Evolutionary conservation across 2,888 invertebrate species (phyloP).

Genomic region (Xylota sylvarum): DNA sequence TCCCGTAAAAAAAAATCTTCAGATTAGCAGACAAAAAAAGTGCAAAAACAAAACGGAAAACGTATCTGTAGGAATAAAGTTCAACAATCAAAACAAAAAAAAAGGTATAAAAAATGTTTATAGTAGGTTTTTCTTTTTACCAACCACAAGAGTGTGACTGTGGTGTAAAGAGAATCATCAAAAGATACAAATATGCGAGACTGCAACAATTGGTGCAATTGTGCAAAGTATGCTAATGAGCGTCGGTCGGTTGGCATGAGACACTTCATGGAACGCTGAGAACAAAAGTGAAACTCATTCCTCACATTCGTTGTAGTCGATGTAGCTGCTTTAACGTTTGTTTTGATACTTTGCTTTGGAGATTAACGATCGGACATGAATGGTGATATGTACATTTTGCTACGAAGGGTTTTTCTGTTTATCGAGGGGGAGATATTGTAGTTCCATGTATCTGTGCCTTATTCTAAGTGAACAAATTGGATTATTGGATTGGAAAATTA

Average conservation of each 20-base stretch:
- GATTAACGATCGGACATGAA: constrained; percentile 61
- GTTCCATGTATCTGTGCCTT: not conserved
- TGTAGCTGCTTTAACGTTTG: constrained; percentile 13
- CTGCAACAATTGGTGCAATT: constrained; percentile 65
- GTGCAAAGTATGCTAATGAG: constrained; percentile 73
- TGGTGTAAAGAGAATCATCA: constrained; percentile 32
- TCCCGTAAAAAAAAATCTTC: not conserved
- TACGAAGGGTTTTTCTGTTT: constrained; percentile 29
- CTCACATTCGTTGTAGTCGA: constrained; percentile 15
- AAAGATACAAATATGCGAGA: constrained; percentile 24
- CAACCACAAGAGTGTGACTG: not conserved
- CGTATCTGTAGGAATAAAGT: constrained; percentile 23
- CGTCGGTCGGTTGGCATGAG: constrained; percentile 46
- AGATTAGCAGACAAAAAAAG: not conserved
- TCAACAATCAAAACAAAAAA: constrained; percentile 16
- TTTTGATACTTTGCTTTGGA: constrained; percentile 49
- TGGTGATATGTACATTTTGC: constrained; percentile 60
- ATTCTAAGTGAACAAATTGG: constrained; percentile 40
- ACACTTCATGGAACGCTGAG: constrained; percentile 67
- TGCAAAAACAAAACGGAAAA: constrained; percentile 5
- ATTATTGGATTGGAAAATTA: constrained; percentile 36
- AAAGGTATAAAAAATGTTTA: not conserved
- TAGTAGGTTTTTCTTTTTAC: not conserved
- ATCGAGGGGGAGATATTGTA: constrained; percentile 1
- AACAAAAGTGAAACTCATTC: constrained; percentile 73